A percentile compares a stretch with the other conserved stretches of the same genome.
Conservation (phyloP, 64 coral and sea anemone species). For the Acropora yongei region DNA sequence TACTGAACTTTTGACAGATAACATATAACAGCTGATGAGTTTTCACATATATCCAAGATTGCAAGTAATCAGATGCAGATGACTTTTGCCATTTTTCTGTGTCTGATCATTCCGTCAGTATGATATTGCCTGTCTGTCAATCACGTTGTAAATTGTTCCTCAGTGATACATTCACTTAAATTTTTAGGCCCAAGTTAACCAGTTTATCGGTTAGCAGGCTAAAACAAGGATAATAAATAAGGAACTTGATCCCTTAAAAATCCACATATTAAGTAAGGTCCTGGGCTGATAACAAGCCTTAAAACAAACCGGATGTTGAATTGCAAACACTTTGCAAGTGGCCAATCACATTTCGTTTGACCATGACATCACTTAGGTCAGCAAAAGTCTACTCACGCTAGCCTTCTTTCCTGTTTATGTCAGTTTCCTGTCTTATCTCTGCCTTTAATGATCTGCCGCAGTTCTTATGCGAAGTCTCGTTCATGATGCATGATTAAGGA, state of each 20-base stretch:
- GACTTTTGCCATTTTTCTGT: no score
- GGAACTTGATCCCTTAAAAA: background rate
- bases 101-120: no score
- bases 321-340: background rate
- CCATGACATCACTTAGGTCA: slow-evolving; percentile 61
- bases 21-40: no score
- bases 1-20: no score
- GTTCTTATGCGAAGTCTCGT: background rate
- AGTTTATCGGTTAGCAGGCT: background rate
- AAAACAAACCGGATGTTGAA: slow-evolving; percentile 6
- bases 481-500: background rate
- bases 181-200: background rate
- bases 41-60: no score
- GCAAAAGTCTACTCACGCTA: background rate
- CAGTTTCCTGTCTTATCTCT: background rate
- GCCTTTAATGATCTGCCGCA: background rate
- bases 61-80: no score
- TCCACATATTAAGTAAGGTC: background rate
- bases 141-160: no score
- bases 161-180: no score
- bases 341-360: slow-evolving; percentile 30
- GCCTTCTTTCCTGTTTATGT: background rate
- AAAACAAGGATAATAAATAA: background rate
- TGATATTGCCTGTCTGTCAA: no score
- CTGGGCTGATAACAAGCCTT: background rate